A percentile compares a stretch with the other conserved stretches of the same genome.
Evolutionary conservation across 2,113 vertebrate species (phyloP).

Genomic region (Calyptommatus sinebrachiatus): DNA sequence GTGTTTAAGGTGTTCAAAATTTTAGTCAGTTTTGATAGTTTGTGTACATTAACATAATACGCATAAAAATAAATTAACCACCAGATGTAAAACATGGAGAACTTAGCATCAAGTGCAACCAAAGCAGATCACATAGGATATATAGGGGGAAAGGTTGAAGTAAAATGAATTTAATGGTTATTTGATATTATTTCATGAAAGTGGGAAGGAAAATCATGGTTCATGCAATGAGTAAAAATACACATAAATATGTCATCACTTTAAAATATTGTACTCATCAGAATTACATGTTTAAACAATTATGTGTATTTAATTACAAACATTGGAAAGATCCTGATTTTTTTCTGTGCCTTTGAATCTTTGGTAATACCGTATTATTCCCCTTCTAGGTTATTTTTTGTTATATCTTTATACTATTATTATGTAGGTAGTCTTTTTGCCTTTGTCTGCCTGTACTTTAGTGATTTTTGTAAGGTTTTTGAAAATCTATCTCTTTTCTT

Average conservation of each 20-base stretch:
- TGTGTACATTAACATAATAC: neutral
- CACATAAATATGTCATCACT: neutral
- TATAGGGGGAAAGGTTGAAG: neutral
- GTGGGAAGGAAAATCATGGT: neutral
- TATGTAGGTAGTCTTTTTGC: neutral
- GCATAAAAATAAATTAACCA: neutral
- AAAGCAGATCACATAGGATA: neutral
- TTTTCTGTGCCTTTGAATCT: neutral
- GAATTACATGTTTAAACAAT: slow-evolving; percentile 10
- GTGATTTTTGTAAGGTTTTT: neutral
- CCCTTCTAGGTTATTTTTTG: neutral
- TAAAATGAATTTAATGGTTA: neutral
- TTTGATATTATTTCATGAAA: neutral
- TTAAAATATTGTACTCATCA: slow-evolving; percentile 6
- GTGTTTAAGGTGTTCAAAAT: neutral
- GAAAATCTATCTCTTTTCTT: neutral
- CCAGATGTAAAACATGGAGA: neutral
- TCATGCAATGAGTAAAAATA: neutral
- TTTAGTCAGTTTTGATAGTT: neutral
- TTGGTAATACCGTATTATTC: neutral
- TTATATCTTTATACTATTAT: neutral
- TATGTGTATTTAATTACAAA: neutral
- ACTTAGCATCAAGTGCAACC: neutral
- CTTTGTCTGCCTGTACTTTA: neutral
- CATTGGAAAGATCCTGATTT: neutral